Conservation (phyloP, 2,797 vertebrate species). For the Enteromius thamalakanensis region DNA sequence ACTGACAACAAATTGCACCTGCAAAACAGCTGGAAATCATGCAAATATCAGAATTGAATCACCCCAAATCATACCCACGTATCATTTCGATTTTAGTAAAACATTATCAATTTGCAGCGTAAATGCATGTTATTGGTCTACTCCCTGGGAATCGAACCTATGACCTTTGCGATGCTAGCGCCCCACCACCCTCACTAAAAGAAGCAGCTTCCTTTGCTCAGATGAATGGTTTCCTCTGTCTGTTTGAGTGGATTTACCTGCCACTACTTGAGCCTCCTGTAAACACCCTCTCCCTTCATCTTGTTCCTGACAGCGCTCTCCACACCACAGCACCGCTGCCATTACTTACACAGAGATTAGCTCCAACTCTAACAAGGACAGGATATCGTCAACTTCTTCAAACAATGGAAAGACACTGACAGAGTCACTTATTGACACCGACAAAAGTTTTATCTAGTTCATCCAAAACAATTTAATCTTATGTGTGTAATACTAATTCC, state of each 20-base stretch:
- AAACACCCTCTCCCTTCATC: conserved; percentile 79
- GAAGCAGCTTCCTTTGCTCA: conserved; percentile 65
- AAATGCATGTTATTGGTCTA: neutral
- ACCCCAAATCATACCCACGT: neutral
- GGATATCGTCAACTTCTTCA: conserved; percentile 76
- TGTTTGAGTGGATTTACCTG: conserved; percentile 77
- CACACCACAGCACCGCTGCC: conserved; percentile 65
- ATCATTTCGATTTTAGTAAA: neutral
- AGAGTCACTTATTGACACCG: conserved; percentile 64
- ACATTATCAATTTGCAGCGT: neutral
- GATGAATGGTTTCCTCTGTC: conserved; percentile 74
- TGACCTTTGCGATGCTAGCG: conserved; percentile 41
- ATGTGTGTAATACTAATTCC: neutral
- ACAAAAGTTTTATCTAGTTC: conserved; percentile 44
- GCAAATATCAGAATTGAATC: neutral
- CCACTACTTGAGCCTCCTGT: conserved; percentile 74
- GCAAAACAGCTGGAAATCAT: neutral
- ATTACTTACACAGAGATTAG: conserved; percentile 80
- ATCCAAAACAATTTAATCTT: neutral
- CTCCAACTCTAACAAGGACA: conserved; percentile 71
- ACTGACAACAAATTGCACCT: neutral
- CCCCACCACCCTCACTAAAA: conserved; percentile 29
- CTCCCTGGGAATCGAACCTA: conserved; percentile 17
- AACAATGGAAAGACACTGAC: conserved; percentile 75
- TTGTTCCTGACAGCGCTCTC: conserved; percentile 70